phyloP scores from a whole-genome alignment of 1,140 invertebrate species.

The Lasioglossum baleicum region DNA sequence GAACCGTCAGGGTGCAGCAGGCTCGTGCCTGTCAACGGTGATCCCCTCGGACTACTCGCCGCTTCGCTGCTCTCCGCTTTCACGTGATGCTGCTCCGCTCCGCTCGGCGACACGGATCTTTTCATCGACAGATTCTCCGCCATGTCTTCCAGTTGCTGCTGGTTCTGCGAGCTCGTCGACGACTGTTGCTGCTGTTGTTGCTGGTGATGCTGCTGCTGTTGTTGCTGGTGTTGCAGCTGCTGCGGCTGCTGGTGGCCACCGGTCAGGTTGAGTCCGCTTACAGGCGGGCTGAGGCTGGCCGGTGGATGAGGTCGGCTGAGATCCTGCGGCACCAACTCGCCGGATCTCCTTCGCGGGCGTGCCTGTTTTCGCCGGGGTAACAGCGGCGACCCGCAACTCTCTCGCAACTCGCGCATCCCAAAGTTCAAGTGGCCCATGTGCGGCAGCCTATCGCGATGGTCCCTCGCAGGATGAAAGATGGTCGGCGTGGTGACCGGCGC shows the following conservation, averaged over 20 bases:
- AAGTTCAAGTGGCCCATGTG: conserved; percentile 80
- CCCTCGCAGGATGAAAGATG: conserved; percentile 49
- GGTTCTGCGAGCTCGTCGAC: conserved; percentile 35
- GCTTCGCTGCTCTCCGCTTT: conserved; percentile 76
- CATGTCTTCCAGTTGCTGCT: conserved; percentile 66
- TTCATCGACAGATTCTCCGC: conserved; percentile 78
- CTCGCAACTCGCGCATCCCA: conserved; percentile 76
- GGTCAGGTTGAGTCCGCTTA: conserved; percentile 68
- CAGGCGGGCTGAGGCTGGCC: conserved; percentile 70
- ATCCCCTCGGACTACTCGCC: conserved; percentile 74
- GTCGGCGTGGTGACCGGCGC: conserved; percentile 45
- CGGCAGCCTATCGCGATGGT: conserved; percentile 73
- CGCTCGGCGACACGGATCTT: conserved; percentile 62
- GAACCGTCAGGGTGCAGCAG: conserved; percentile 69
- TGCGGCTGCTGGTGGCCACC: no score
- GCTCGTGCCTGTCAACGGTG: conserved; percentile 70
- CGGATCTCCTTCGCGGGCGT: conserved; percentile 88
- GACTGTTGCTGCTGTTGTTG: no score
- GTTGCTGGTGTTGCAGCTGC: no score
- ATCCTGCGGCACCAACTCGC: conserved; percentile 86
- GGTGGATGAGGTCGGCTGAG: conserved; percentile 75
- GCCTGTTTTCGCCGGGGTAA: conserved; percentile 88
- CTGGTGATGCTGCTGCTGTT: conserved; percentile 42
- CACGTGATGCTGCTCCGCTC: conserved; percentile 46
- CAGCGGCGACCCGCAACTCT: conserved; percentile 85